phyloP scores from a whole-genome alignment of 1,140 invertebrate species.

The Drosophila nannoptera region DNA sequence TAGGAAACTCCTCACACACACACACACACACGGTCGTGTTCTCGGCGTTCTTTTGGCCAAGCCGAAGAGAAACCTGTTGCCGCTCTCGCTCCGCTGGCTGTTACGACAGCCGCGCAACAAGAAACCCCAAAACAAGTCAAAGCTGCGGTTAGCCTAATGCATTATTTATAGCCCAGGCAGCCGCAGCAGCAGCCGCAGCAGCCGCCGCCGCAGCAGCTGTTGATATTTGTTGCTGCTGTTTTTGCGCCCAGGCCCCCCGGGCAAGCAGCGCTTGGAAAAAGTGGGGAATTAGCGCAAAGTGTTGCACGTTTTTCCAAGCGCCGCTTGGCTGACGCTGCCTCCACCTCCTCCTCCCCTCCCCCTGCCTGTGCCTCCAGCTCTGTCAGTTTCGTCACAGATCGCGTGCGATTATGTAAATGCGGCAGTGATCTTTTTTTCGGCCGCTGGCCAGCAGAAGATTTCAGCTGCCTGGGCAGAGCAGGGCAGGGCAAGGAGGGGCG shows the following conservation, averaged over 20 bases:
- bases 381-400: constrained; percentile 39
- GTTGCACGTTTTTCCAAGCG: constrained; percentile 60
- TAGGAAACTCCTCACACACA: constrained; percentile 5
- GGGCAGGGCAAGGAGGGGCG: neutral
- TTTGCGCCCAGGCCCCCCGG: constrained; percentile 12
- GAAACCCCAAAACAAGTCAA: constrained; percentile 35
- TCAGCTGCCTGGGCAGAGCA: constrained; percentile 3
- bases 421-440: constrained; percentile 30
- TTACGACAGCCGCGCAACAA: constrained; percentile 39
- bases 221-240: neutral
- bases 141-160: constrained; percentile 55
- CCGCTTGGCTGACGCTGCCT: constrained; percentile 45
- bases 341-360: constrained; percentile 6
- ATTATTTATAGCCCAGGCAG: constrained; percentile 58
- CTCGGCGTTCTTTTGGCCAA: constrained; percentile 26
- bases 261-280: constrained; percentile 32
- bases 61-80: constrained; percentile 38
- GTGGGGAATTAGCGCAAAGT: constrained; percentile 52
- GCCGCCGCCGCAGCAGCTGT: constrained; percentile 24
- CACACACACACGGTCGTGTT: no score
- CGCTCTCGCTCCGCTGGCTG: constrained; percentile 7
- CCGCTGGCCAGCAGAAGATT: constrained; percentile 33
- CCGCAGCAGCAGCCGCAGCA: no score
- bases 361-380: constrained; percentile 1
- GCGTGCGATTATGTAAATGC: constrained; percentile 53